A percentile compares a stretch with the other conserved stretches of the same genome.
Conservation (phyloP, 2,888 invertebrate genomes). For the Timema podura region DNA sequence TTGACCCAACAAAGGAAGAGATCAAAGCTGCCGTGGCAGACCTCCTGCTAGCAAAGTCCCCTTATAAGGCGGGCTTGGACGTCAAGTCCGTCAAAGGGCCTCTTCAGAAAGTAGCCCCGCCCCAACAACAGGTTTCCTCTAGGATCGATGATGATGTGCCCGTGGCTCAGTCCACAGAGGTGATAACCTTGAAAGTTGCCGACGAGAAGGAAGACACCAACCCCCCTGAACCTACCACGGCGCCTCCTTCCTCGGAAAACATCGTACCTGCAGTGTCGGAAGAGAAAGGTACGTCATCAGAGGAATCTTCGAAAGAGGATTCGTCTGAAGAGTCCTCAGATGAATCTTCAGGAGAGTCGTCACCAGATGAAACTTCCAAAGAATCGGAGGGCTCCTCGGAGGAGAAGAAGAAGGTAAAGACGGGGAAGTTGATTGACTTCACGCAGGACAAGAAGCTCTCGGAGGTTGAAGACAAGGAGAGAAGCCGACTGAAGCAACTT, state of each 20-base stretch:
- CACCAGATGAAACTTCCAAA: background rate
- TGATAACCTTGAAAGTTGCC: too few species aligned
- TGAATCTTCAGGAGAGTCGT: background rate
- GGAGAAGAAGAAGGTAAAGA: background rate
- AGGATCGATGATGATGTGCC: too few species aligned
- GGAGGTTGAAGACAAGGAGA: background rate
- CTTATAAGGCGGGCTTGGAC: too few species aligned
- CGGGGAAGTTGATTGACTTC: too few species aligned
- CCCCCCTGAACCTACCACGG: too few species aligned
- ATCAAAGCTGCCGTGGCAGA: background rate
- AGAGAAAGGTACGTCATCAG: conserved; percentile 1
- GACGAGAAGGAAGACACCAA: too few species aligned
- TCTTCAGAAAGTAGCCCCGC: too few species aligned
- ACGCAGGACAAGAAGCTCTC: background rate
- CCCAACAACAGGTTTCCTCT: too few species aligned
- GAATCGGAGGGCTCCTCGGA: background rate
- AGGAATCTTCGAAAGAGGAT: background rate
- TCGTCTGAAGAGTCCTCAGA: background rate
- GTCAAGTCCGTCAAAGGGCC: too few species aligned
- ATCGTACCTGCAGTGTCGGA: background rate
- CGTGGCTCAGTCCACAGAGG: too few species aligned
- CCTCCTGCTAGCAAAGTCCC: too few species aligned
- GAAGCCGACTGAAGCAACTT: background rate
- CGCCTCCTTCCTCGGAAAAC: too few species aligned
- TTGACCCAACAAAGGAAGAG: background rate